Evolutionary conservation across 2,888 invertebrate species (phyloP), one percentile per base, ranked within the genome.

Genomic region (Agrochola circellaris): DNA sequence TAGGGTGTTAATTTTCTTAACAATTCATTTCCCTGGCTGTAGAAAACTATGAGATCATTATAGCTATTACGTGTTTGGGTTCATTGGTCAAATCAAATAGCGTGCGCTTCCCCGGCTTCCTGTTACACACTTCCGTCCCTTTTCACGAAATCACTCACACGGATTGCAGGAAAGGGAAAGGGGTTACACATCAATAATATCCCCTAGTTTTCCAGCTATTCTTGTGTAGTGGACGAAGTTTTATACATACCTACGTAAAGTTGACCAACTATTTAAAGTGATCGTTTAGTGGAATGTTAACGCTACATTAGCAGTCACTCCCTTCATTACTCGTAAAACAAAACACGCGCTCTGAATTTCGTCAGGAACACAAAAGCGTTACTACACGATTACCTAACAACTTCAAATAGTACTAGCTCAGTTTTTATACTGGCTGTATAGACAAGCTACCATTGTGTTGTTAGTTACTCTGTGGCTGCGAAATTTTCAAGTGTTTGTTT

Each of bases 401-500:
- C 73, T 61, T 70, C 54, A 65, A 79, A 70, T 71, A 70, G 80
- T 84, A 67, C 84, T 61, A 15, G 67, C 65, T 82, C 60, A 23
- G 77, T 83, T 85, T 85, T 81, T 82, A 54, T 54, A 66, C 67
- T 69, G 65, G 15, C 23, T 34, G 34, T 54, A 60, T 65, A 73
- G 71, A 81, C 81, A 73, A 60, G 60, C 45, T 26, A n/a, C 61
- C 51, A 83, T 83, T 83, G 83, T 83, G n/a, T 77, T 45, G 64
- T 67, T 82, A 45, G 20, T 30, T 83, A 81, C 69, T 76, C 66
- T 74, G 60, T 42, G 82, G 45, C 79, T 84, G 81, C 69, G 79
- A 79, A 82, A 70, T 86, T 87, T 87, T 75, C 90, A 83, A 82
- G 84, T 85, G 80, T 62, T 79, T 84, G 82, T 79, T 70, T 62